These are phyloP conservation scores for Meandrusa payeni DNA, from an alignment of 2,888 invertebrate genomes.

Conservation along the genomic window DNA sequence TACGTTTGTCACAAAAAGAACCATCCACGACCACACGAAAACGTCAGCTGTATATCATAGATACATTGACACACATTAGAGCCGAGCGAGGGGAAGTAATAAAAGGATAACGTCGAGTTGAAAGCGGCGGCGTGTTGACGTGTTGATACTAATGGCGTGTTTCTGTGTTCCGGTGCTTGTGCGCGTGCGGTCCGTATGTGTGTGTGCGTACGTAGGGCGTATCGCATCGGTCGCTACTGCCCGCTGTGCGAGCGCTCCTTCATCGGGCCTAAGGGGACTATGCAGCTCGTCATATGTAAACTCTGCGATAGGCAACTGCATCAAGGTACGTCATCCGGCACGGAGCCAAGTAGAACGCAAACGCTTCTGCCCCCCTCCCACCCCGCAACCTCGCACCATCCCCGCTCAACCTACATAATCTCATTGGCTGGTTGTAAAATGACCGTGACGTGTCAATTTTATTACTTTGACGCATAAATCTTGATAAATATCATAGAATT, in stretches of 20 bases:
- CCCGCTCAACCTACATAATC: conserved; percentile 1
- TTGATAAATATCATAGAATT: too few species aligned
- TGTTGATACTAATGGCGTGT: conserved; percentile 76
- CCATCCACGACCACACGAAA: too few species aligned
- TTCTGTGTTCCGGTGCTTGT: conserved; percentile 78
- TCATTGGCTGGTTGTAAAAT: conserved; percentile 10
- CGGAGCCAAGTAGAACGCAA: conserved; percentile 34
- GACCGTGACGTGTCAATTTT: conserved; percentile 7
- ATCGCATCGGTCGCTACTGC: conserved; percentile 87
- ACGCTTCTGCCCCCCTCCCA: conserved; percentile 19
- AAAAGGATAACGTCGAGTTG: conserved; percentile 35
- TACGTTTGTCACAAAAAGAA: too few species aligned
- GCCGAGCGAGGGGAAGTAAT: conserved; percentile 54
- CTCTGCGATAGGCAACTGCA: conserved; percentile 81
- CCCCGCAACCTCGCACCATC: too few species aligned
- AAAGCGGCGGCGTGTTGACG: conserved; percentile 37
- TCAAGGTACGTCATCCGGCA: conserved; percentile 72
- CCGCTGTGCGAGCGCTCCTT: conserved; percentile 86
- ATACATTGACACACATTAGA: conserved; percentile 13
- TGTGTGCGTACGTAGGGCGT: conserved; percentile 82
- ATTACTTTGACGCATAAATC: too few species aligned
- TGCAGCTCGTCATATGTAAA: conserved; percentile 82
- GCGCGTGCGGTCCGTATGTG: conserved; percentile 68
- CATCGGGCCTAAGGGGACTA: conserved; percentile 84
- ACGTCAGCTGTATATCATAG: too few species aligned